phyloP scores from a whole-genome alignment of 1,140 invertebrate genomes.

The Chelonus insularis region DNA sequence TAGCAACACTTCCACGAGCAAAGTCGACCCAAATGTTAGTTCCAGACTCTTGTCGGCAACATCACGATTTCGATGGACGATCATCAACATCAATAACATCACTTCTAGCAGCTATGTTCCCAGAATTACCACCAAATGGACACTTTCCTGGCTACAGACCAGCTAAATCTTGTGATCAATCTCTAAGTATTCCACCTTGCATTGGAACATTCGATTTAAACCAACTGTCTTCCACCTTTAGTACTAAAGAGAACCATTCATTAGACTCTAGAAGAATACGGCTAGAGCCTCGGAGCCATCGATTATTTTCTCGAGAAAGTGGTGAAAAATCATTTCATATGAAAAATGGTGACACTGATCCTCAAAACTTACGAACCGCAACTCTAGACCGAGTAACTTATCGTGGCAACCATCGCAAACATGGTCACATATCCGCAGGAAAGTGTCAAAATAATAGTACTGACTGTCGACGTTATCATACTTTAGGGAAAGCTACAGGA shows the following conservation, averaged over 20 bases:
- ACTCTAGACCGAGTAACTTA: conserved; percentile 53
- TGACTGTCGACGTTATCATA: conserved; percentile 40
- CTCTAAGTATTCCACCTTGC: conserved; percentile 42
- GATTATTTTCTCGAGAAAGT: conserved; percentile 38
- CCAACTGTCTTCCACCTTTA: conserved; percentile 44
- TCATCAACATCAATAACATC: conserved; percentile 49
- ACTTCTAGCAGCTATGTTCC: conserved; percentile 54
- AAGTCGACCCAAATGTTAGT: conserved; percentile 55
- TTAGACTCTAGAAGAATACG: conserved; percentile 46
- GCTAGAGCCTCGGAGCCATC: conserved; percentile 50
- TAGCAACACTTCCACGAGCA: conserved; percentile 50
- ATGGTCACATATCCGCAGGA: conserved; percentile 32
- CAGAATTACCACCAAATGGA: conserved; percentile 47
- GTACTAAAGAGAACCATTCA: conserved; percentile 39
- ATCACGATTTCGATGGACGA: neutral
- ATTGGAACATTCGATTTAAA: conserved; percentile 43
- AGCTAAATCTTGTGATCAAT: conserved; percentile 40
- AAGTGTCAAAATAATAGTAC: conserved; percentile 41
- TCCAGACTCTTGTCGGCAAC: conserved; percentile 30
- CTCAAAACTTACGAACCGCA: conserved; percentile 43
- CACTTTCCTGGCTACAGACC: conserved; percentile 51
- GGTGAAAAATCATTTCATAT: conserved; percentile 31
- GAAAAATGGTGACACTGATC: conserved; percentile 34
- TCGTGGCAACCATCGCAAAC: conserved; percentile 45
- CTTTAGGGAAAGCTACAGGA: conserved; percentile 34